These are phyloP conservation scores for Phalloptychus januarius DNA, from an alignment of 2,797 vertebrate genomes.

Conservation along the genomic window DNA sequence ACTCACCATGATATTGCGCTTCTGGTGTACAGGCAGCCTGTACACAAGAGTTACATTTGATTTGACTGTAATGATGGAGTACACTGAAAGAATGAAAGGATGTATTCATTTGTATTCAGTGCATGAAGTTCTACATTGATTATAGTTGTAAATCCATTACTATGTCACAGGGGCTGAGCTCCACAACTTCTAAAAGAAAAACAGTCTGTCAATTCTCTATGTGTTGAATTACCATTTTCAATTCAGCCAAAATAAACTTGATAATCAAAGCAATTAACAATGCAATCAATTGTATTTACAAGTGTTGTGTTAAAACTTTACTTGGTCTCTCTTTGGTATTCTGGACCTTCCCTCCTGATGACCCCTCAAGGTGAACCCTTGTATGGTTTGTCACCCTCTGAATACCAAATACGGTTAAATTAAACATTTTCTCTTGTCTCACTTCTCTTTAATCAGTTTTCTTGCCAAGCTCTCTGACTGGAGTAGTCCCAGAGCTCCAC, in stretches of 20 bases:
- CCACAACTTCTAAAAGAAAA: slow-evolving; percentile 42
- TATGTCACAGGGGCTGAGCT: slow-evolving; percentile 25
- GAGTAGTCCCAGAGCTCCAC: slow-evolving; percentile 69
- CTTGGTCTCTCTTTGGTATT: slow-evolving; percentile 76
- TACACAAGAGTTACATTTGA: slow-evolving; percentile 18
- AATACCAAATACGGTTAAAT: slow-evolving; percentile 81
- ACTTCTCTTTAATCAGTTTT: slow-evolving; percentile 81
- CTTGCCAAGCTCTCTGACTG: slow-evolving; percentile 72
- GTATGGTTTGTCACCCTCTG: slow-evolving; percentile 70
- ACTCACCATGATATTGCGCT: background rate
- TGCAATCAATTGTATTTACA: slow-evolving; percentile 77
- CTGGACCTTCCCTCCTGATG: slow-evolving; percentile 69
- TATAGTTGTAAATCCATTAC: slow-evolving; percentile 51
- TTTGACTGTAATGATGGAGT: slow-evolving; percentile 23
- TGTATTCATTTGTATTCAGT: slow-evolving; percentile 21
- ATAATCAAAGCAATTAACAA: slow-evolving; percentile 82
- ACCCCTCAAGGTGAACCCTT: slow-evolving; percentile 83
- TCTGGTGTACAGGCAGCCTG: background rate
- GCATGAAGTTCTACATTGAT: slow-evolving; percentile 31
- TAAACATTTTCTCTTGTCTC: slow-evolving; percentile 77
- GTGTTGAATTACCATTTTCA: slow-evolving; percentile 69
- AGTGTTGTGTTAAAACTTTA: slow-evolving; percentile 66
- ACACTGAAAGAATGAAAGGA: slow-evolving; percentile 16
- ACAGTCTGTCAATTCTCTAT: slow-evolving; percentile 45
- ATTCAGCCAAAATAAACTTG: slow-evolving; percentile 77